phyloP scores from a whole-genome alignment of 2,113 vertebrate genomes.

The Carollia perspicillata region DNA sequence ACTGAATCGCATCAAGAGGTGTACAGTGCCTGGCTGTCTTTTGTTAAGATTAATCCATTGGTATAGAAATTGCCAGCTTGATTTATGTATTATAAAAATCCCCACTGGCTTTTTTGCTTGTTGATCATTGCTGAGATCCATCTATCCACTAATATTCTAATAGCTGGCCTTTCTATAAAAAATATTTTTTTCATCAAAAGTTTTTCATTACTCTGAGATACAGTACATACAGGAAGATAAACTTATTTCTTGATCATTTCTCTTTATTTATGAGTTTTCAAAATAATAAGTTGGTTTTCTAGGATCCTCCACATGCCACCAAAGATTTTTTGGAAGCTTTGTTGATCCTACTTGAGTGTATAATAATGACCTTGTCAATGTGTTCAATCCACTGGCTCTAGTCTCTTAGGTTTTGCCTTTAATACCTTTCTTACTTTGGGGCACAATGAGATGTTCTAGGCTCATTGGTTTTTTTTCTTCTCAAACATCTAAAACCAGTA shows the following conservation, averaged over 20 bases:
- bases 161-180: neutral
- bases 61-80: conserved; percentile 25
- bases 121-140: neutral
- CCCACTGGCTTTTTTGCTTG: neutral
- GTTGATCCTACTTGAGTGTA: neutral
- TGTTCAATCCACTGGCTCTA: neutral
- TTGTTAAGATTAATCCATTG: conserved; percentile 1
- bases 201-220: neutral
- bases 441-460: neutral
- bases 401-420: neutral
- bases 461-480: neutral
- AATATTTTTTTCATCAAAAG: neutral
- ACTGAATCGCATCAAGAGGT: neutral
- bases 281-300: neutral
- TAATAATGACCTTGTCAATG: neutral
- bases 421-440: neutral
- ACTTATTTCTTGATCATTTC: neutral
- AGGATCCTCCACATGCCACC: neutral
- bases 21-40: neutral
- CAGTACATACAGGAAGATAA: neutral
- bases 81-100: conserved; percentile 32
- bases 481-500: neutral
- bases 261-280: neutral
- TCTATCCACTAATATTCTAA: conserved; percentile 31
- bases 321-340: neutral